A percentile compares a stretch with the other conserved stretches of the same genome.
Conservation (phyloP, 2,888 invertebrate genomes). For the Tinea semifulvella region DNA sequence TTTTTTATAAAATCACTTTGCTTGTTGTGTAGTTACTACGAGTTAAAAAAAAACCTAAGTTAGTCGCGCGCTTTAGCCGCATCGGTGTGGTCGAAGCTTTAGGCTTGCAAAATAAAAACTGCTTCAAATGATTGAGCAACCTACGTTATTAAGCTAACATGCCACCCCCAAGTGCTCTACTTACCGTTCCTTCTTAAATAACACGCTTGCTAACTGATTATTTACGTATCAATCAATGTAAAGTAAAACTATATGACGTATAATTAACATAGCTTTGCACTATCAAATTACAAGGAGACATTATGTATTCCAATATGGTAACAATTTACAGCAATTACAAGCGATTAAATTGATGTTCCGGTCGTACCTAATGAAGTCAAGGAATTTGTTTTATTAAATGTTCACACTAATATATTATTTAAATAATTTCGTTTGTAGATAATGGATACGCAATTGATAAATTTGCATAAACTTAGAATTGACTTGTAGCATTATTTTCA, state of each 20-base stretch:
- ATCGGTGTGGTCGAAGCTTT: too few species aligned
- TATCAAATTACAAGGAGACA: neutral
- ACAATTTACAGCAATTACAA: neutral
- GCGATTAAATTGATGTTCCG: neutral
- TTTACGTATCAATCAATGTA: constrained; percentile 8
- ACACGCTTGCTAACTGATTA: constrained; percentile 3
- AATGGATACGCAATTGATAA: too few species aligned
- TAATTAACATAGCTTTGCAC: constrained; percentile 3
- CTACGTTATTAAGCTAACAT: neutral
- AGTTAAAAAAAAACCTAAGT: too few species aligned
- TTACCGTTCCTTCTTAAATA: neutral
- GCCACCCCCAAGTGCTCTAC: neutral
- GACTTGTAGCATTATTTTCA: too few species aligned
- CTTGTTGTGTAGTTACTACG: too few species aligned
- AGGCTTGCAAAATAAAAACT: neutral
- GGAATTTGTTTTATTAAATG: too few species aligned
- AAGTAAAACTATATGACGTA: neutral
- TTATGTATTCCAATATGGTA: neutral
- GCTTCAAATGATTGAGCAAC: neutral
- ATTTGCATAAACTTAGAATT: too few species aligned
- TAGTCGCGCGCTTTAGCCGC: too few species aligned
- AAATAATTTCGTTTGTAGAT: too few species aligned
- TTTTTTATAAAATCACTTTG: too few species aligned
- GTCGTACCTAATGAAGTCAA: too few species aligned
- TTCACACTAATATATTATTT: too few species aligned